Conservation (phyloP, 2,888 invertebrate genomes). For the Odontothrips loti region DNA sequence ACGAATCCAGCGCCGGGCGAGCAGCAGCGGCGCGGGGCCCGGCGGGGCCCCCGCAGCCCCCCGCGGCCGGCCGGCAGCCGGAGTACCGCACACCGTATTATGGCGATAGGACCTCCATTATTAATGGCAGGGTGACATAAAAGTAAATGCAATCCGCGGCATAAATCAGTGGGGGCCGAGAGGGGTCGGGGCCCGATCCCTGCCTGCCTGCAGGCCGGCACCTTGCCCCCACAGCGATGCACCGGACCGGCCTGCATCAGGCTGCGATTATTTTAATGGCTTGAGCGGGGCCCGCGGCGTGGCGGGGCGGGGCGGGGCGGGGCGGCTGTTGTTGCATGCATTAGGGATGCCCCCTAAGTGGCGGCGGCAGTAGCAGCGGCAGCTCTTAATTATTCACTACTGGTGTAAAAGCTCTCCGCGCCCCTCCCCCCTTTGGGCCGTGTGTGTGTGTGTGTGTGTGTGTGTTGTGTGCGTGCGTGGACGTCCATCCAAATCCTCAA, state of each 20-base stretch:
- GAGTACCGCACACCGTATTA: background rate
- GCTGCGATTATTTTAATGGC: conserved; percentile 19
- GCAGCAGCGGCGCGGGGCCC: too few relatives aligned
- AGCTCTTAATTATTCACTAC: background rate
- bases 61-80: background rate
- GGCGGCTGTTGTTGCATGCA: background rate
- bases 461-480: too few relatives aligned
- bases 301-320: background rate
- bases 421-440: too few relatives aligned
- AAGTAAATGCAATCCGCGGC: conserved; percentile 12
- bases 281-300: background rate
- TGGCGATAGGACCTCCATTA: background rate
- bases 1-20: background rate
- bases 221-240: background rate
- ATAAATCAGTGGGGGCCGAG: background rate
- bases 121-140: conserved; percentile 22
- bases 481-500: too few relatives aligned
- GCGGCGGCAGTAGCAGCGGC: background rate
- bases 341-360: conserved; percentile 19
- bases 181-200: background rate
- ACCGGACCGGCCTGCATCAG: background rate
- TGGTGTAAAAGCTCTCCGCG: background rate
- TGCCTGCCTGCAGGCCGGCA: too few relatives aligned
- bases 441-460: too few relatives aligned
- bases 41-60: too few relatives aligned